Evolutionary conservation across 2,797 vertebrate species (phyloP), one percentile per base, ranked within the genome.

Genomic region (Gymnodraco acuticeps): DNA sequence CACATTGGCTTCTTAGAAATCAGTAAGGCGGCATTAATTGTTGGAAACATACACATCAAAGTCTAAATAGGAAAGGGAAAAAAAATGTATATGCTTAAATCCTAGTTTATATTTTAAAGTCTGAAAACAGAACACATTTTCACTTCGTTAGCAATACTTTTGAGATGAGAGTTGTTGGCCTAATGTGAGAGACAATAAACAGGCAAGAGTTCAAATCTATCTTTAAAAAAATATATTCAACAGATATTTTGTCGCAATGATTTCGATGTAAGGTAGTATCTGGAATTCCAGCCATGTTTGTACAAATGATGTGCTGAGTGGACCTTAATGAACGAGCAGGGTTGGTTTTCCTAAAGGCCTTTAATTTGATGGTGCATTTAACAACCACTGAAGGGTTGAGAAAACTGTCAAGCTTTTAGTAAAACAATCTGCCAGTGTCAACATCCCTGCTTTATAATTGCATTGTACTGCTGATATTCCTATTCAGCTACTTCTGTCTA

Each of bases 341-440:
- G 11, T 9, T 31, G 5, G 54, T 46, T 46, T 8, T 45, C 69
- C 68, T 54, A n/a, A 12, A 52, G 12, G 67, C 64, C 64, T 75
- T 75, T 2, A 70, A 64, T 62, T 67, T 69, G 42, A 66, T 38
- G 55, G 17, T 42, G 31, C 59, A 52, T 79, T 74, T 65, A 73
- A 74, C 46, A 62, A 10, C 27, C 41, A 46, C 50, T 45, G 53
- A 47, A 50, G 19, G 54, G 42, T 69, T 16, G 23, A 75, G 61
- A 46, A 41, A 16, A 54, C 31, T 17, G 58, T 19, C 15, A 10
- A 27, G 42, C 43, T 41, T 60, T 50, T 33, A 62, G 13, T 46
- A 54, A 33, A 15, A 77, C 33, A 33, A 70, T 17, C 59, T 60
- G 52, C 41, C 59, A 69, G 41, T 67, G 47, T 54, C 58, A 20